These are phyloP conservation scores for Zygothrica quintamaculata DNA, from an alignment of 2,888 invertebrate species.

Conservation along the genomic window DNA sequence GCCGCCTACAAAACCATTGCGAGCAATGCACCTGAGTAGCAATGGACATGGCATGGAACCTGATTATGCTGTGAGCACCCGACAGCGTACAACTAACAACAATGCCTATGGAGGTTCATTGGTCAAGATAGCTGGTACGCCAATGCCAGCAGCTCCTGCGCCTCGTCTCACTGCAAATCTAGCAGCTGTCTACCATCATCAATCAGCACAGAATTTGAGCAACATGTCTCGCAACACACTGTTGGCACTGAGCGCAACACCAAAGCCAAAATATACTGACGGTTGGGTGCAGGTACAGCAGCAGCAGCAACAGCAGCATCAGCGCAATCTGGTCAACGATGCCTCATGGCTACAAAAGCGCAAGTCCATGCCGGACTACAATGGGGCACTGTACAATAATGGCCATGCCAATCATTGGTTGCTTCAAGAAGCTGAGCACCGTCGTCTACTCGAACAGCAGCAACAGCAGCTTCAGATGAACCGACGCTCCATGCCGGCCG, in stretches of 20 bases:
- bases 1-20: constrained; percentile 86
- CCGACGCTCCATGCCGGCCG: constrained; percentile 55
- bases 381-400: constrained; percentile 85
- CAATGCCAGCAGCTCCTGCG: constrained; percentile 54
- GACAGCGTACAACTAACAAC: constrained; percentile 56
- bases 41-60: constrained; percentile 54
- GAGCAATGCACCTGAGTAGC: constrained; percentile 80
- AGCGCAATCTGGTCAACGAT: constrained; percentile 77
- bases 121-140: constrained; percentile 77
- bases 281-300: constrained; percentile 84
- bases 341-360: constrained; percentile 86
- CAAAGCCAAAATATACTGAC: constrained; percentile 89
- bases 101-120: constrained; percentile 74
- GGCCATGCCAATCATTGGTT: constrained; percentile 93
- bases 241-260: constrained; percentile 90
- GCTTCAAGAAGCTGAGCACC: constrained; percentile 96
- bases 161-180: constrained; percentile 50
- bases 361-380: constrained; percentile 86
- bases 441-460: constrained; percentile 86
- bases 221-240: constrained; percentile 90
- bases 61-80: constrained; percentile 60
- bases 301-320: constrained; percentile 76
- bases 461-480: constrained; percentile 58
- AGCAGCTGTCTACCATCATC: constrained; percentile 71
- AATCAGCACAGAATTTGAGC: constrained; percentile 78